Percentiles rank a stretch among this genome's conserved stretches.
These are phyloP conservation scores for Cheilosia impressa DNA, from an alignment of 2,888 invertebrate species.

Conservation along the genomic window DNA sequence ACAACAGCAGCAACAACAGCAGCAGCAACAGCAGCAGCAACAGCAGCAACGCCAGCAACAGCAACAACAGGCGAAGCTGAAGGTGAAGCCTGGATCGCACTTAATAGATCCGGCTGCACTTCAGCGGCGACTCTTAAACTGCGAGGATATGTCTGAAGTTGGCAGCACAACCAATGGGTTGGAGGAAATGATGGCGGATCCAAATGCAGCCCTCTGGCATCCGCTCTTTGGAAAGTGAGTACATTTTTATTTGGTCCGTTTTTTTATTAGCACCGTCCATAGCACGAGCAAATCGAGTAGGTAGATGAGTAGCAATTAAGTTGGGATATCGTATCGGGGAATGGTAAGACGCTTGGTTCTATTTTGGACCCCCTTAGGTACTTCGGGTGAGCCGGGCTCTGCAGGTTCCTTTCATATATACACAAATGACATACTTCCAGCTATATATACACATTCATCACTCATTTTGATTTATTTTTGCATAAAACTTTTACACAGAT, in stretches of 20 bases:
- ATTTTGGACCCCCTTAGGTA: too few species aligned
- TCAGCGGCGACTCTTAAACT: conserved; percentile 83
- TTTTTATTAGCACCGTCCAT: neutral
- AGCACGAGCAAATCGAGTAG: neutral
- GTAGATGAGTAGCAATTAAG: too few species aligned
- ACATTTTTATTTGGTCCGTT: conserved; percentile 6
- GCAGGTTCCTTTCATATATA: too few species aligned
- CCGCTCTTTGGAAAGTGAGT: conserved; percentile 94
- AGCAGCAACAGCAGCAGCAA: conserved; percentile 74
- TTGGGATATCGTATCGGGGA: too few species aligned
- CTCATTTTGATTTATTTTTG: too few species aligned
- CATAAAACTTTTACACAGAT: too few species aligned
- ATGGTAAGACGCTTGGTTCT: too few species aligned
- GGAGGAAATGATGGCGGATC: conserved; percentile 85
- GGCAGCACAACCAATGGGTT: conserved; percentile 87
- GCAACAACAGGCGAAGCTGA: conserved; percentile 83
- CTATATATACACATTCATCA: too few species aligned
- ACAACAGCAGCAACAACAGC: conserved; percentile 75
- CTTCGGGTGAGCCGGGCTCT: too few species aligned
- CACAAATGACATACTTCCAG: too few species aligned
- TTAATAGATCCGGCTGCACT: conserved; percentile 84
- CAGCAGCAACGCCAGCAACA: conserved; percentile 76
- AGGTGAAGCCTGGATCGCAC: conserved; percentile 85
- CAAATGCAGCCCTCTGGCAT: conserved; percentile 91
- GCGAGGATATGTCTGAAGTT: conserved; percentile 86